Evolutionary conservation across 2,797 vertebrate genomes (phyloP).

Genomic region (Crenuchus spilurus): DNA sequence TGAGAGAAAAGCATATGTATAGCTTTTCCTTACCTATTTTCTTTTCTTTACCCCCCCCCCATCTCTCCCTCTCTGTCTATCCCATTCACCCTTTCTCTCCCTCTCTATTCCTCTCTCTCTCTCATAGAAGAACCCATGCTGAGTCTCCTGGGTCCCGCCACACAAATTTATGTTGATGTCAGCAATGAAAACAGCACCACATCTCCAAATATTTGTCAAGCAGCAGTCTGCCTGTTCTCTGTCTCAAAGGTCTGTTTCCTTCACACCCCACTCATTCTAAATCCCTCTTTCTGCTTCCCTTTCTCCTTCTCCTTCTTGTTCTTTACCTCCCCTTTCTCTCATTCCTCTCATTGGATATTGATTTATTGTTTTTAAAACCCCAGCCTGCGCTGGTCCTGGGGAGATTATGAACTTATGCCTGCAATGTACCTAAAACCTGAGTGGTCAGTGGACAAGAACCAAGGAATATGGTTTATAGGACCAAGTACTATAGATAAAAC

Average conservation of each 20-base stretch:
- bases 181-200: conserved; percentile 80
- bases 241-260: conserved; percentile 43
- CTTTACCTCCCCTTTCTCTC: conserved; percentile 47
- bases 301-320: conserved; percentile 50
- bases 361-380: conserved; percentile 65
- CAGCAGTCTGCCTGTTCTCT: conserved; percentile 77
- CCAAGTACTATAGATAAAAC: background rate
- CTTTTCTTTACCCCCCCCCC: conserved; percentile 20
- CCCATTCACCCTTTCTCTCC: background rate
- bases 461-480: background rate
- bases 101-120: conserved; percentile 31
- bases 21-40: conserved; percentile 54
- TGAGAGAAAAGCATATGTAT: too few species aligned
- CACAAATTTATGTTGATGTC: conserved; percentile 83
- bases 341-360: conserved; percentile 30
- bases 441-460: background rate
- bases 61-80: conserved; percentile 21
- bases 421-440: conserved; percentile 28
- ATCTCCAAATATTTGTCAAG: conserved; percentile 84
- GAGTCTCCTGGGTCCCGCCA: conserved; percentile 73
- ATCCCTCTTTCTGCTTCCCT: conserved; percentile 50
- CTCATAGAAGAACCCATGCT: conserved; percentile 74
- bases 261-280: too few species aligned
- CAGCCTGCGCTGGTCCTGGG: conserved; percentile 68
- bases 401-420: conserved; percentile 69